phyloP scores from a whole-genome alignment of 2,888 invertebrate genomes.

The Ceriagrion tenellum region DNA sequence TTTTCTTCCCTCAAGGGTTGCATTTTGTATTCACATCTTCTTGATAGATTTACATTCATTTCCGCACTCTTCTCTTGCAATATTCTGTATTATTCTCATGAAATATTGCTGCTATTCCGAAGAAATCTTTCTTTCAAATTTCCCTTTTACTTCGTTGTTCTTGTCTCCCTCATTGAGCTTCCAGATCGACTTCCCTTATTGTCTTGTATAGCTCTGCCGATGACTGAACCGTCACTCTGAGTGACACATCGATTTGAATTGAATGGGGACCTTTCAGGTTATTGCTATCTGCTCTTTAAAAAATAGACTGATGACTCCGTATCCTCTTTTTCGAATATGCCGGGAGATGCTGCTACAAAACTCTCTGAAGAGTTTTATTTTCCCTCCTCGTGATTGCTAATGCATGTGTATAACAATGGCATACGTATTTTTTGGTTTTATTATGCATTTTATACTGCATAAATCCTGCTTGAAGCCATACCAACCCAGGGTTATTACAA shows the following conservation, averaged over 20 bases:
- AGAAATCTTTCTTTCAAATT: not conserved
- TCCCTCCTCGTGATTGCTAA: not conserved
- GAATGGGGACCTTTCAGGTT: not conserved
- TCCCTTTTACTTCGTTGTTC: not conserved
- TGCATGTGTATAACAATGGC: too few species aligned
- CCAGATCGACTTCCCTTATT: not conserved
- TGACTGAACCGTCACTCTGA: not conserved
- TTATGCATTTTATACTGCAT: too few species aligned
- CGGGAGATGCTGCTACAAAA: not conserved
- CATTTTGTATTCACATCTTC: slow-evolving; percentile 14
- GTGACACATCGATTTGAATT: not conserved
- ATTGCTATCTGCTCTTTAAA: not conserved
- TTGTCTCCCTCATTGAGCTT: not conserved
- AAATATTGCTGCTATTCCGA: not conserved
- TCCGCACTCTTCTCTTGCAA: not conserved
- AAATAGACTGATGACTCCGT: not conserved
- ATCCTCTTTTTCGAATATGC: not conserved
- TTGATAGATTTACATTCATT: slow-evolving; percentile 22
- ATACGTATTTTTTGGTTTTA: too few species aligned
- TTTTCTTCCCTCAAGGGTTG: not conserved
- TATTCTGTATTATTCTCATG: not conserved
- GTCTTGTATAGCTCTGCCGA: not conserved
- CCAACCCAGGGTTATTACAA: too few species aligned
- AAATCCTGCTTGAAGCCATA: too few species aligned
- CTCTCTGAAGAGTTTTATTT: not conserved